phyloP scores from a whole-genome alignment of 2,797 vertebrate species.

The Eidolon dupreanum region DNA sequence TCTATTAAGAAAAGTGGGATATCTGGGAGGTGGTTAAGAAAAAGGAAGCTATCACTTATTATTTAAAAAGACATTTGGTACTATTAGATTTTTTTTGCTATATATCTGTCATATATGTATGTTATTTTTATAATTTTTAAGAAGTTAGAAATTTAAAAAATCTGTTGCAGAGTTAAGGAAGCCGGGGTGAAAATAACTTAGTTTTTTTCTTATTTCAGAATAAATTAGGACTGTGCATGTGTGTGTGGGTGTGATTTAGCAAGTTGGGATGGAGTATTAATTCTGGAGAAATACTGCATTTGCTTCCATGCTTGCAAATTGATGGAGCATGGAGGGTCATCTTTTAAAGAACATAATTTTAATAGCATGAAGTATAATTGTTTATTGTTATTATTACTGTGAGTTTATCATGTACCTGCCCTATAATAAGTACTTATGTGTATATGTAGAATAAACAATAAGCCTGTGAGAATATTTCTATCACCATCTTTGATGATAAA shows the following conservation, averaged over 20 bases:
- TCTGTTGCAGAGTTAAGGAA: neutral
- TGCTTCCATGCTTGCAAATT: neutral
- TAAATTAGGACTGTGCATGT: neutral
- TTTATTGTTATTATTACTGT: neutral
- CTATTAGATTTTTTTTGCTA: neutral
- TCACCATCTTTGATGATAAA: neutral
- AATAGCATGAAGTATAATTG: neutral
- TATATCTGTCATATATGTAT: neutral
- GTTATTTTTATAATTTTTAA: neutral
- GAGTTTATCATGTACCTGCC: neutral
- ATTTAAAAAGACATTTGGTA: neutral
- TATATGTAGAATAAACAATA: neutral
- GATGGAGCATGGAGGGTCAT: neutral
- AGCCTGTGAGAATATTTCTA: neutral
- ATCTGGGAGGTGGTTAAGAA: neutral
- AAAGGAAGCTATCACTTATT: neutral
- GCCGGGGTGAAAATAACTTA: neutral
- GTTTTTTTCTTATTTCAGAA: neutral
- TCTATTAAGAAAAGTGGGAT: neutral
- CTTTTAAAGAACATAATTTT: neutral
- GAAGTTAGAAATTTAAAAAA: neutral
- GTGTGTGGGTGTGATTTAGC: neutral
- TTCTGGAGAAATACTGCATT: neutral
- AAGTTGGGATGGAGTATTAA: neutral
- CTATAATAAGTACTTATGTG: neutral